Evolutionary conservation across 2,888 invertebrate genomes (phyloP), one percentile per base, ranked within the genome.

Genomic region (Drosophila macrospina): DNA sequence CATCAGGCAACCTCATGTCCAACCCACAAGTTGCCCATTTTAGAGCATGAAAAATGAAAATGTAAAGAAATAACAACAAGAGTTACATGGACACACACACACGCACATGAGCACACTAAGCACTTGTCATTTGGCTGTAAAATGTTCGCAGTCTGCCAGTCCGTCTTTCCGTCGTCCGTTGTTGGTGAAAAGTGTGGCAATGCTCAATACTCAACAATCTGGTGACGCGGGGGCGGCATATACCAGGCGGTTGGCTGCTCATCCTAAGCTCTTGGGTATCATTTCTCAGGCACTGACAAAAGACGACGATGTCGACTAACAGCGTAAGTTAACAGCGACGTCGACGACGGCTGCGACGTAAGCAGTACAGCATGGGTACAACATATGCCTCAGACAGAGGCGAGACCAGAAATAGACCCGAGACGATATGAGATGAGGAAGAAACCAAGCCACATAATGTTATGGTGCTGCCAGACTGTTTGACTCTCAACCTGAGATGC

Each of bases 391-490:
- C 44, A 60, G 32, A 60, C 44, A 41, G 52, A 52, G 56, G 28
- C 52, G 45, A 57, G 41, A 73, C 51, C 28, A 54, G 32, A 69
- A 65, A 16, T 37, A 52, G 34, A 76, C 28, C 41, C 50, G 30
- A 45, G 57, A n/a, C 36, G 57, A 39, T 59, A 39, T 37, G 50
- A 62, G 61, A 44, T 66, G 69, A 69, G 66, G 69, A 48, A 57
- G 65, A 56, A 51, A 34, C 65, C 8, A 44, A 36, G 54, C 50
- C 57, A 61, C 51, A 48, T 16, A 60, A 55, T 57, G 36, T 39
- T 44, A 24, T 62, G 69, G 69, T 71, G 89, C 88, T 85, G 88
- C 89, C 84, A 89, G 84, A 89, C 89, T 88, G 82, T 79, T 69
- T 75, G 81, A 84, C 78, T 81, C 50, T 51, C 34, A 75, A 13